Evolutionary conservation across 2,113 vertebrate species (phyloP).

Genomic region (Colistium nudipinnis): DNA sequence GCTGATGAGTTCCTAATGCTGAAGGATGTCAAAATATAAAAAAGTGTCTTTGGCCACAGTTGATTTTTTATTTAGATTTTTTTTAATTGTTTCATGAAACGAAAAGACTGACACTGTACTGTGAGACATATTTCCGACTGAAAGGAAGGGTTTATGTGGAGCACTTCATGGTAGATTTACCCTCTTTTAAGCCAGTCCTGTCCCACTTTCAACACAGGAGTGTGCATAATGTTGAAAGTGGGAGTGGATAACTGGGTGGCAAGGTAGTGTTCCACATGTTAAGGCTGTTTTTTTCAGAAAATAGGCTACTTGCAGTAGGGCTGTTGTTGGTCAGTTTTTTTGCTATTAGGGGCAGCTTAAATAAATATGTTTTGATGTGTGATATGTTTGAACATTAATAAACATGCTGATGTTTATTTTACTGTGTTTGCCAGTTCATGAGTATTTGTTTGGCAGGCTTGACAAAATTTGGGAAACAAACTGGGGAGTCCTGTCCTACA

Average conservation of each 20-base stretch:
- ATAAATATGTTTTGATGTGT: too few species aligned
- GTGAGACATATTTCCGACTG: conserved; percentile 37
- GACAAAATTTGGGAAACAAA: too few species aligned
- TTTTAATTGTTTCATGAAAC: background rate
- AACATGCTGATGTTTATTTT: too few species aligned
- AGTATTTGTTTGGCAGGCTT: too few species aligned
- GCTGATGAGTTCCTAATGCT: background rate
- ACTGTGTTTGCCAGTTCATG: too few species aligned
- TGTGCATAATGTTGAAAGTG: conserved; percentile 41
- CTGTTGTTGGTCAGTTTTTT: too few species aligned
- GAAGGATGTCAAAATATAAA: conserved; percentile 8
- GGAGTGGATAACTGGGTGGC: conserved; percentile 33
- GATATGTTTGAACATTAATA: too few species aligned
- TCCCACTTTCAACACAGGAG: conserved; percentile 35
- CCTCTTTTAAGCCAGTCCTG: conserved; percentile 49
- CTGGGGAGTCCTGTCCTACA: too few species aligned
- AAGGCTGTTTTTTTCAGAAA: too few species aligned
- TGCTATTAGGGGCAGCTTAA: too few species aligned
- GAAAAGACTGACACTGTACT: conserved; percentile 3
- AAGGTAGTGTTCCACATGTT: background rate
- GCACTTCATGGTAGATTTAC: conserved; percentile 40
- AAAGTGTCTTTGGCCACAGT: background rate
- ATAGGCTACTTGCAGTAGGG: too few species aligned
- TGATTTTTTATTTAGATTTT: too few species aligned
- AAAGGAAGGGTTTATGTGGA: conserved; percentile 41